Evolutionary conservation across 2,797 vertebrate genomes (phyloP).

Genomic region (Ceryle rudis): DNA sequence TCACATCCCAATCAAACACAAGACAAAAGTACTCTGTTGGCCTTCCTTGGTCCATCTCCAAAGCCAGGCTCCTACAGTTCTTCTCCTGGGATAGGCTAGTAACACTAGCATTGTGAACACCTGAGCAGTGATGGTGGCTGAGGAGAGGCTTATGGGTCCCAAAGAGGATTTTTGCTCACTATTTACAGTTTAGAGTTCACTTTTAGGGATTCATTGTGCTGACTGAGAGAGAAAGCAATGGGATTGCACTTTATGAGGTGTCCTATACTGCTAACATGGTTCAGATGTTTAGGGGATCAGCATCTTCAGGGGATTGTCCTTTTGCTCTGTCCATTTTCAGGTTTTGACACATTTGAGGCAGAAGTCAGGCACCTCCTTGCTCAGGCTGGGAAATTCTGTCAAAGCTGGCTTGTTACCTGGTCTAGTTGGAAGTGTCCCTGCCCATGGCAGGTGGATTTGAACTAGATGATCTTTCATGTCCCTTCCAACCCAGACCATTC

Average conservation of each 20-base stretch:
- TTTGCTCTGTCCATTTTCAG: background rate
- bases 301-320: background rate
- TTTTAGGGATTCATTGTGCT: background rate
- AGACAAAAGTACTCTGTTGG: background rate
- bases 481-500: too few species aligned
- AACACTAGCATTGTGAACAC: background rate
- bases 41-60: background rate
- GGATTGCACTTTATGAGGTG: background rate
- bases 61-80: background rate
- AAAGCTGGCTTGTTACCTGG: background rate
- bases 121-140: background rate
- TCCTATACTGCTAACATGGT: background rate
- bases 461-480: too few species aligned
- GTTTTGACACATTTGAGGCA: background rate
- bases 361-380: background rate
- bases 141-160: background rate
- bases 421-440: too few species aligned
- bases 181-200: background rate
- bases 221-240: background rate
- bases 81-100: background rate
- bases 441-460: too few species aligned
- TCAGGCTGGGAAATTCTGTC: background rate
- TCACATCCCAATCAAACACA: background rate
- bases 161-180: background rate
- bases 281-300: fast-evolving